Evolutionary conservation across 2,888 invertebrate genomes (phyloP).

Genomic region (Terebella lapidaria): DNA sequence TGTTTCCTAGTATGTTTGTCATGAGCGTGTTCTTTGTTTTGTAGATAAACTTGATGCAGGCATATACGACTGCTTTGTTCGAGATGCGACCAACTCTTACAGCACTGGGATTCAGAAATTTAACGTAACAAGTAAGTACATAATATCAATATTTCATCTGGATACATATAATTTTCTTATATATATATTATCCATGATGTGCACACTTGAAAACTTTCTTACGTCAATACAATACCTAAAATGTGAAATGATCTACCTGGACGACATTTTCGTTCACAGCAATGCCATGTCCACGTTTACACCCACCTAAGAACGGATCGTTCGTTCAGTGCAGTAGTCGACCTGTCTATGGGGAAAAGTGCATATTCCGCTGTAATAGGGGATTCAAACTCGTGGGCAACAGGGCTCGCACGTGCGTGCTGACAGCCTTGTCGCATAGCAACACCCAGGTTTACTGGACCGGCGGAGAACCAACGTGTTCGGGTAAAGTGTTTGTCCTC

Average conservation of each 20-base stretch:
- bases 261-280: background rate
- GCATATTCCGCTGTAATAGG: conserved; percentile 2
- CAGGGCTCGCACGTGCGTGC: conserved; percentile 7
- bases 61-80: conserved; percentile 11
- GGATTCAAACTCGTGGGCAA: conserved; percentile 6
- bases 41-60: conserved; percentile 8
- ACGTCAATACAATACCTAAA: background rate
- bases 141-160: background rate
- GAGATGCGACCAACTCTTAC: background rate
- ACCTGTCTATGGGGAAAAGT: conserved; percentile 9
- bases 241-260: background rate
- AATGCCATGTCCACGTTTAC: conserved; percentile 7
- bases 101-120: conserved; percentile 17
- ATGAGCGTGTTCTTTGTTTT: background rate
- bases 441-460: background rate
- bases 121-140: conserved; percentile 20
- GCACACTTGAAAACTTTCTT: too few relatives aligned
- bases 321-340: background rate
- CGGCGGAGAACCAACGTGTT: background rate
- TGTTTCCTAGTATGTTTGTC: background rate
- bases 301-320: conserved; percentile 1
- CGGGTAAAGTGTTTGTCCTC: too few relatives aligned
- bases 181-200: background rate
- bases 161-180: background rate
- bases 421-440: background rate